A percentile compares a stretch with the other conserved stretches of the same genome.
Conservation (phyloP, 37 sponge, comb jelly and placozoan genomes). For the Cladorhizidae sp. region DNA sequence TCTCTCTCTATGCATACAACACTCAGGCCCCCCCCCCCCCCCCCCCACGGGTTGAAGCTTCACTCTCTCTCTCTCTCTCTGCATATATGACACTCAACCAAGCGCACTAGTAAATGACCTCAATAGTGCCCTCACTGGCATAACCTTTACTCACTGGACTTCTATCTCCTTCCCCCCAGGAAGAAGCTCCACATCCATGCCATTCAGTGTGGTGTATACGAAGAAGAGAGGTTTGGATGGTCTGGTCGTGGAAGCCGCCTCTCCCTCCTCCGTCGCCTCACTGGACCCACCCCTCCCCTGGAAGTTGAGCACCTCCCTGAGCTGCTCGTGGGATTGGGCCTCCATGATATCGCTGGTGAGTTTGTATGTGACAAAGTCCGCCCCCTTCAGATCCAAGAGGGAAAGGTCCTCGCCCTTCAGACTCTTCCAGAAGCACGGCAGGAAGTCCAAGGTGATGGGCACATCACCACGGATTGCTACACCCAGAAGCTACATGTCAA, state of each 20-base stretch:
- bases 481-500: constrained; percentile 72
- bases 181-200: constrained; percentile 62
- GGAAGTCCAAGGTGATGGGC: constrained; percentile 88
- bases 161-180: constrained; percentile 42
- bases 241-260: neutral
- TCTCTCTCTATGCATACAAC: too few species aligned
- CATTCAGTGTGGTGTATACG: constrained; percentile 37
- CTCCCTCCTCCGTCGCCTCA: constrained; percentile 23
- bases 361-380: constrained; percentile 87
- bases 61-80: too few species aligned
- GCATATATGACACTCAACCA: too few species aligned
- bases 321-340: constrained; percentile 21
- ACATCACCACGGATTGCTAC: constrained; percentile 92
- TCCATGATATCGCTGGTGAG: constrained; percentile 61
- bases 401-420: constrained; percentile 60
- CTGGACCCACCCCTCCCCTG: neutral
- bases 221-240: constrained; percentile 19
- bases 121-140: too few species aligned
- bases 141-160: constrained; percentile 83
- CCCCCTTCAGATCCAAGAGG: constrained; percentile 71
- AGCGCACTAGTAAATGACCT: too few species aligned
- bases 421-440: constrained; percentile 93
- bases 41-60: too few species aligned
- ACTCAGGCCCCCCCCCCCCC: too few species aligned
- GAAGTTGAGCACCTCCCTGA: constrained; percentile 15